Conservation (phyloP, 2,888 invertebrate species). For the Euplagia quadripunctaria region DNA sequence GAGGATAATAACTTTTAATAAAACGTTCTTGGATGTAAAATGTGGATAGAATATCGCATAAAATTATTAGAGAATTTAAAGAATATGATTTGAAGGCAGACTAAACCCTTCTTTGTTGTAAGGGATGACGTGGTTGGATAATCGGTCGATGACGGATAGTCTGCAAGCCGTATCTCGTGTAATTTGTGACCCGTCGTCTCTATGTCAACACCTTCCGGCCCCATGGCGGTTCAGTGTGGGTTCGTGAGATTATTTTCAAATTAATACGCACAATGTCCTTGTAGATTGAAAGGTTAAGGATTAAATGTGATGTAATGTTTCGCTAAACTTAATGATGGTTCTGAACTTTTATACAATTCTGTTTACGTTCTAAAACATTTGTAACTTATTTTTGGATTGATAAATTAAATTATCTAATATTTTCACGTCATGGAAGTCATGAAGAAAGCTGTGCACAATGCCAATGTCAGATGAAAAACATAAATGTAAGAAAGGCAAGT, state of each 20-base stretch:
- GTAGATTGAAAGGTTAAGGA: conserved; percentile 32
- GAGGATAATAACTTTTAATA: neutral
- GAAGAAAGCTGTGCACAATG: too few species aligned
- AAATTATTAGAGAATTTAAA: conserved; percentile 2
- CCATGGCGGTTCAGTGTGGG: conserved; percentile 33
- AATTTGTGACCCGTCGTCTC: conserved; percentile 55
- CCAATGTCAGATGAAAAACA: too few species aligned
- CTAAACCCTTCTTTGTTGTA: conserved; percentile 33
- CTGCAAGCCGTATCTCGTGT: conserved; percentile 50
- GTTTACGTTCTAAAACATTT: neutral
- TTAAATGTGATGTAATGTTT: conserved; percentile 24
- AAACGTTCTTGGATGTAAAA: neutral
- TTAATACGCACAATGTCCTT: conserved; percentile 30
- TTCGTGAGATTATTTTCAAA: conserved; percentile 39
- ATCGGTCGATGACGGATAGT: conserved; percentile 55
- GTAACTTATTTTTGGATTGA: too few species aligned
- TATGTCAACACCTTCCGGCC: conserved; percentile 46
- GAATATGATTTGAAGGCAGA: neutral
- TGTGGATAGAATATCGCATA: neutral
- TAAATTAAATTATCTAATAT: too few species aligned
- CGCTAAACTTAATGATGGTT: neutral
- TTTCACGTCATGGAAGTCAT: too few species aligned
- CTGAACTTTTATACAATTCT: neutral
- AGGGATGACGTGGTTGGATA: conserved; percentile 51
- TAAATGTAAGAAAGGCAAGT: too few species aligned